Evolutionary conservation across 2,113 vertebrate species (phyloP).

Genomic region (Oncorhynchus nerka): DNA sequence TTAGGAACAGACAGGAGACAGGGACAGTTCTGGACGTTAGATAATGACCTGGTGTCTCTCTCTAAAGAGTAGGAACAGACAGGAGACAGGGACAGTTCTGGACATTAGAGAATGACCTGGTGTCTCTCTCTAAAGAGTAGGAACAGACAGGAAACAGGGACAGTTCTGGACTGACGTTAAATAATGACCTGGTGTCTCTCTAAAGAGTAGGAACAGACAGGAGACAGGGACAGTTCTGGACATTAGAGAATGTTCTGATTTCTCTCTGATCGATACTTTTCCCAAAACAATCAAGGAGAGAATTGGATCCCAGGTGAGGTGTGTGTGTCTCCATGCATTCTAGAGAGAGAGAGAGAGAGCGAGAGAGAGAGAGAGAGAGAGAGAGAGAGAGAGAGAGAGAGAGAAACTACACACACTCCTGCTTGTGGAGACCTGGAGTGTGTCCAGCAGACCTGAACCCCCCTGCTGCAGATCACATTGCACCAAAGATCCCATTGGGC

Average conservation of each 20-base stretch:
- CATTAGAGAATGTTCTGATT: slow-evolving; percentile 6
- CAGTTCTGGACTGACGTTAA: slow-evolving; percentile 9
- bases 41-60: neutral
- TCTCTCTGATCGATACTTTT: slow-evolving; percentile 36
- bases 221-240: slow-evolving; percentile 18
- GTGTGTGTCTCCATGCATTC: slow-evolving; percentile 4
- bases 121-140: neutral
- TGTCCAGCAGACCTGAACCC: slow-evolving; percentile 59
- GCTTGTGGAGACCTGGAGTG: slow-evolving; percentile 43
- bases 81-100: slow-evolving; percentile 16
- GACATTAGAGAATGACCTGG: neutral
- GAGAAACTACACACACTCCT: slow-evolving; percentile 12
- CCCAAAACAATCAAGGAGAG: slow-evolving; percentile 30
- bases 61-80: neutral
- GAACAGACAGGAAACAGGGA: slow-evolving; percentile 9
- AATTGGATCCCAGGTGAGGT: slow-evolving; percentile 10
- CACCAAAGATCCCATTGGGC: slow-evolving; percentile 63
- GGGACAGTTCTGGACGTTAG: slow-evolving; percentile 7
- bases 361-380: slow-evolving; percentile 31
- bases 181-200: neutral
- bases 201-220: neutral
- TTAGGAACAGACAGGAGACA: slow-evolving; percentile 4
- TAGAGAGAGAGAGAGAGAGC: slow-evolving; percentile 24
- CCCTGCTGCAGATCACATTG: slow-evolving; percentile 67
- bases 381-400: slow-evolving; percentile 9